Percentiles rank a stretch among this genome's conserved stretches.
Conservation (phyloP, 2,797 vertebrate genomes). For the Enteromius viviparus region DNA sequence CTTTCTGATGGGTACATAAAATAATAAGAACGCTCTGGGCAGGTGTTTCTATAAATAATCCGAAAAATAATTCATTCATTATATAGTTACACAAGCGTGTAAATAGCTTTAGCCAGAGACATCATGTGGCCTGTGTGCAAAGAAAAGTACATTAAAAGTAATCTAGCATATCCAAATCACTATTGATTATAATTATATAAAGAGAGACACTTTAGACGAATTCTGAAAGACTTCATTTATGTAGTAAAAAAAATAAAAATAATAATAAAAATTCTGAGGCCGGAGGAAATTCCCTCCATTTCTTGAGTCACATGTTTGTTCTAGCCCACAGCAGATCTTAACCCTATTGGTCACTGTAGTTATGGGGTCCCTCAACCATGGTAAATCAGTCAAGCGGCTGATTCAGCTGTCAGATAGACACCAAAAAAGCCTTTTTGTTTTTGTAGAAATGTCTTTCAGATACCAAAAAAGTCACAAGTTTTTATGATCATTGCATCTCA, state of each 20-base stretch:
- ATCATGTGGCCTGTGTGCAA: not conserved
- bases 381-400: slow-evolving; percentile 22
- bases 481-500: not conserved
- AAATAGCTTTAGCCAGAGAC: not conserved
- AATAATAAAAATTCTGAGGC: slow-evolving; percentile 7
- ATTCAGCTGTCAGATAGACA: slow-evolving; percentile 27
- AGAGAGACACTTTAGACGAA: not conserved
- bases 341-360: slow-evolving; percentile 35
- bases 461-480: slow-evolving; percentile 30
- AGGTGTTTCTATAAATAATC: slow-evolving; percentile 29
- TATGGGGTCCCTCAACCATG: slow-evolving; percentile 34
- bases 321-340: slow-evolving; percentile 16
- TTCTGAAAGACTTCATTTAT: slow-evolving; percentile 23
- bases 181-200: not conserved
- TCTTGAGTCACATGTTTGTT: slow-evolving; percentile 35
- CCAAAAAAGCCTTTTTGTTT: slow-evolving; percentile 32
- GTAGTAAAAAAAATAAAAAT: too few species aligned
- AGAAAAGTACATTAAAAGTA: not conserved
- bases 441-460: not conserved
- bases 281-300: slow-evolving; percentile 19
- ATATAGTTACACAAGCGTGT: not conserved
- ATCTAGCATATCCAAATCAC: not conserved
- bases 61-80: not conserved
- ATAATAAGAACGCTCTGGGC: slow-evolving; percentile 1
- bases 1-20: slow-evolving; percentile 35